Evolutionary conservation across 2,888 invertebrate genomes (phyloP), one percentile per base, ranked within the genome.

Genomic region (Ichneumoninae sp.): DNA sequence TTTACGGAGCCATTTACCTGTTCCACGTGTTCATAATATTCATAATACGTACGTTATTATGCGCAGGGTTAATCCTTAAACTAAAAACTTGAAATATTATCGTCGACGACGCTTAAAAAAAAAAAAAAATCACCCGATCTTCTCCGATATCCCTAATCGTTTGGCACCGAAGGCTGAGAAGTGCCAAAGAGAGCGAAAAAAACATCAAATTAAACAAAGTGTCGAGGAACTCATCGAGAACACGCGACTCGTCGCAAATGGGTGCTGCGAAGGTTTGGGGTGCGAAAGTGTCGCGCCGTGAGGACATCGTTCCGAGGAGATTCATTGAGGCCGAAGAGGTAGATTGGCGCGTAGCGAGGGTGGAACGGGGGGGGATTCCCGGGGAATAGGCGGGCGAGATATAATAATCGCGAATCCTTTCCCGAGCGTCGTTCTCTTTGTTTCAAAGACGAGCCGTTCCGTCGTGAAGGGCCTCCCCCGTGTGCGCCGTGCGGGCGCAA

Each of bases 341-440:
- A 47, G 47, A 69, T 44, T 26, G 69, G 22, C 44, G 30, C 69
- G n/a, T 5, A 52, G 57, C 75, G 66, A 52, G 68, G 13, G 50
- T 30, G 4, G 19, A 62, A 44, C 50, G 13, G 22, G 5, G 8
- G 62, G 7, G 74, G 36, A 19, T 50, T 50, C n/a, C 16, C 33
- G 26, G n/a, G 47, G 22, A 69, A 68, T 16, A 74, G 74, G 71
- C n/a, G 54, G 44, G 52, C 26, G 54, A 66, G 57, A 75, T 40
- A 60, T 52, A 66, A 84, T 80, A 77, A 84, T 84, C 80, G 40
- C 80, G 72, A 84, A 80, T 84, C 83, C 80, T 77, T 80, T 70
- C 78, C 62, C 70, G 22, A 3, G 62, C 69, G 60, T 69, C 80
- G 69, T 80, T 60, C 72, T 69, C 84, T 84, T 81, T 81, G 84